These are phyloP conservation scores for Athene noctua DNA, from an alignment of 2,113 vertebrate genomes.

Conservation along the genomic window DNA sequence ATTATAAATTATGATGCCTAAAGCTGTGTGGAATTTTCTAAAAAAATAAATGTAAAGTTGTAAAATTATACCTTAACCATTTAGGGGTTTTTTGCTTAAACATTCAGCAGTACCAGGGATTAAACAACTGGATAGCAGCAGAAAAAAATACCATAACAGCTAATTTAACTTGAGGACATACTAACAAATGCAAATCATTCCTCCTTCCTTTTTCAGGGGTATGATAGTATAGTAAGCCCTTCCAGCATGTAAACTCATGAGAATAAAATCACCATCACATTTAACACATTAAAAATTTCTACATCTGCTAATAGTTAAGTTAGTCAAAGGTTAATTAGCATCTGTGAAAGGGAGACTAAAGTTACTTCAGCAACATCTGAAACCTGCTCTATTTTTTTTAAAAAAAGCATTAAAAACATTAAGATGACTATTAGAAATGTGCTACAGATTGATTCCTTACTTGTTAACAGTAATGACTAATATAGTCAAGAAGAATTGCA, in stretches of 20 bases:
- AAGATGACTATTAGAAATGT: slow-evolving; percentile 74
- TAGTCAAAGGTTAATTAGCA: slow-evolving; percentile 74
- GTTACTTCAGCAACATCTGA: slow-evolving; percentile 43
- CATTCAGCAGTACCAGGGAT: not conserved
- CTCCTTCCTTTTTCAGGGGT: not conserved
- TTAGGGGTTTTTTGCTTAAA: not conserved
- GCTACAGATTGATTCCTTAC: slow-evolving; percentile 72
- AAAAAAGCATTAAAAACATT: slow-evolving; percentile 55
- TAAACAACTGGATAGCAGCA: not conserved
- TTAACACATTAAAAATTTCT: not conserved
- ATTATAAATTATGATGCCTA: not conserved
- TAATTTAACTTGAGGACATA: not conserved
- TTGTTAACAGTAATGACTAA: slow-evolving; percentile 76
- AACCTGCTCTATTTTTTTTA: slow-evolving; percentile 60
- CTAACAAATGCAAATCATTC: not conserved
- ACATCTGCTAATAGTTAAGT: slow-evolving; percentile 5
- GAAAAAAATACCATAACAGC: not conserved
- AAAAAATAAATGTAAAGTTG: not conserved
- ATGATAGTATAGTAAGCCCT: not conserved
- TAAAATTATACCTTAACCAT: not conserved
- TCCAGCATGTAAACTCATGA: not conserved
- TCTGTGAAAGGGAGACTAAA: slow-evolving; percentile 58
- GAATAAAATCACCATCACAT: not conserved
- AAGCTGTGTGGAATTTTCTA: not conserved
- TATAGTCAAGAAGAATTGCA: slow-evolving; percentile 76